These are phyloP conservation scores for Rhinolophus sinicus DNA, from an alignment of 2,113 vertebrate species.

Conservation along the genomic window DNA sequence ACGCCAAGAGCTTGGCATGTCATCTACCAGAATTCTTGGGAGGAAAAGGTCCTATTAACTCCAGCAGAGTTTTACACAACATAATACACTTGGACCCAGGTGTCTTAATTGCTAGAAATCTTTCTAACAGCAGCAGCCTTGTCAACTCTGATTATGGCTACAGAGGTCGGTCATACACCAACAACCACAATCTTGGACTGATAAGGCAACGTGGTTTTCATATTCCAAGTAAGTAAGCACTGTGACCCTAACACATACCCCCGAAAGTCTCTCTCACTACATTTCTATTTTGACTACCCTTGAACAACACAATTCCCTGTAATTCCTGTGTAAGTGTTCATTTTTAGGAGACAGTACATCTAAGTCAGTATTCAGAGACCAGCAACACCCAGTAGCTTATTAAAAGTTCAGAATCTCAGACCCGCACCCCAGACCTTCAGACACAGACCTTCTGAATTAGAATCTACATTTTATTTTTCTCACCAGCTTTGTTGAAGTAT, in stretches of 20 bases:
- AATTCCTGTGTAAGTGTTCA: background rate
- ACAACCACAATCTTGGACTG: background rate
- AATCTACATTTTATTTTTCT: slow-evolving; percentile 3
- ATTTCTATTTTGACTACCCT: background rate
- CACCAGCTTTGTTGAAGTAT: background rate
- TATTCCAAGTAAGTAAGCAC: background rate
- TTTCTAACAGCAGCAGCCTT: background rate
- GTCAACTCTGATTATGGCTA: background rate
- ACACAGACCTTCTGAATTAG: background rate
- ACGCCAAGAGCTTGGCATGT: background rate
- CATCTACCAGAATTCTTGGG: background rate
- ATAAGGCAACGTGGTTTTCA: background rate
- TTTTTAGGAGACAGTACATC: background rate
- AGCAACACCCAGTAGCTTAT: background rate
- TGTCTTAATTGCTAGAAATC: slow-evolving; percentile 2
- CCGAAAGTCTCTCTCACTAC: background rate
- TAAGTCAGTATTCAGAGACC: background rate
- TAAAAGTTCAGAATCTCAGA: background rate
- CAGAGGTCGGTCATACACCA: background rate
- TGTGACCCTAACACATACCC: background rate
- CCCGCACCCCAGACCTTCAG: background rate
- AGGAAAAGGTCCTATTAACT: background rate
- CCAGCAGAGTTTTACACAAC: background rate
- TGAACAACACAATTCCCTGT: background rate
- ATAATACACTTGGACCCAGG: background rate